Percentiles rank a stretch among this genome's conserved stretches.
Evolutionary conservation across 2,888 invertebrate genomes (phyloP).

Genomic region (Campoplex nolae): DNA sequence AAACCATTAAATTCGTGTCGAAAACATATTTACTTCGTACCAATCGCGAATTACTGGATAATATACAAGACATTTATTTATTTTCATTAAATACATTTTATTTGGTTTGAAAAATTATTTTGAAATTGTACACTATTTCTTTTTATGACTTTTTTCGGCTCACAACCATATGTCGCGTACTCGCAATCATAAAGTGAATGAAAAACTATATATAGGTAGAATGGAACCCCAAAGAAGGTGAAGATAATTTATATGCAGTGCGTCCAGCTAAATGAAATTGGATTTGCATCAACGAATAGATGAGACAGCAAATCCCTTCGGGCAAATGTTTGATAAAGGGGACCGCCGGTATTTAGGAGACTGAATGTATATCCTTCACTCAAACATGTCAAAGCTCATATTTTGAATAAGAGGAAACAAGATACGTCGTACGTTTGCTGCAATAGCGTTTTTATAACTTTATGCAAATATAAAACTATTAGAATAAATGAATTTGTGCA

Average conservation of each 20-base stretch:
- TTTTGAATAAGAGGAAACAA: slow-evolving; percentile 11
- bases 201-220: slow-evolving; percentile 59
- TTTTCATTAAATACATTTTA: too few relatives aligned
- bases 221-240: slow-evolving; percentile 60
- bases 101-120: too few relatives aligned
- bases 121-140: neutral
- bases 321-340: slow-evolving; percentile 35
- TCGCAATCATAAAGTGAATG: slow-evolving; percentile 49
- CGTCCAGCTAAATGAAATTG: slow-evolving; percentile 68
- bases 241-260: slow-evolving; percentile 65
- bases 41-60: too few relatives aligned
- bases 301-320: slow-evolving; percentile 36
- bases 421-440: neutral
- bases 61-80: too few relatives aligned
- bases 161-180: neutral
- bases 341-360: slow-evolving; percentile 2
- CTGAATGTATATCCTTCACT: slow-evolving; percentile 11
- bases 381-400: slow-evolving; percentile 43
- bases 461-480: slow-evolving; percentile 61
- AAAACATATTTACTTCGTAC: too few relatives aligned
- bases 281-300: slow-evolving; percentile 65
- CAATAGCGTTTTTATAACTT: slow-evolving; percentile 14
- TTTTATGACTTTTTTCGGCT: neutral
- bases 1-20: too few relatives aligned
- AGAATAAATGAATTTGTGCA: slow-evolving; percentile 53